Conservation (phyloP, 2,888 invertebrate genomes). For the Timandra comae region DNA sequence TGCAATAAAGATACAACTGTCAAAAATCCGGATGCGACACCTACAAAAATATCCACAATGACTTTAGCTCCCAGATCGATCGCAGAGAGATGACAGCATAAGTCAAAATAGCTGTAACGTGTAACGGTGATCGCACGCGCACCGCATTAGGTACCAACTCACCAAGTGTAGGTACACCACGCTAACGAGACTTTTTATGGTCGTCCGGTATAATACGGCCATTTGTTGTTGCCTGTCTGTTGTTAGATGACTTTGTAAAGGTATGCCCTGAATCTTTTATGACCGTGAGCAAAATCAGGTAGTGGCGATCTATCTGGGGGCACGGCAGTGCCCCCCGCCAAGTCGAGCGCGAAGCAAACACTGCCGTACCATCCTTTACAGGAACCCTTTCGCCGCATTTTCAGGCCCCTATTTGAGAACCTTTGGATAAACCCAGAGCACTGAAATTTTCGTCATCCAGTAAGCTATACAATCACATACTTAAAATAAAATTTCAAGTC, state of each 20-base stretch:
- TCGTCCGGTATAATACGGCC: not conserved
- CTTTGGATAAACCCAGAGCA: no score
- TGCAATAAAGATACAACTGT: not conserved
- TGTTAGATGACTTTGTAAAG: not conserved
- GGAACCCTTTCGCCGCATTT: no score
- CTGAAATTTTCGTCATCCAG: no score
- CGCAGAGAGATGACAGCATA: not conserved
- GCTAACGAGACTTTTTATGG: slow-evolving; percentile 1
- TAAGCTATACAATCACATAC: no score
- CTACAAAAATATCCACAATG: not conserved
- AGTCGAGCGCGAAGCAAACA: no score
- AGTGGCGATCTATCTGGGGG: not conserved
- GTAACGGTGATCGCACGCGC: not conserved
- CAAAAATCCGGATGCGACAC: not conserved
- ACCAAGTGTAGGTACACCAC: no score
- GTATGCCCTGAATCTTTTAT: not conserved
- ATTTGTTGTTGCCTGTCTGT: no score
- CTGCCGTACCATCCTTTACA: no score
- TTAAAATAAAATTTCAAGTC: no score
- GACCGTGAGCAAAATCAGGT: not conserved
- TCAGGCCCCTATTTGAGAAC: not conserved
- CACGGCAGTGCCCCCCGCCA: no score
- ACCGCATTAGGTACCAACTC: not conserved
- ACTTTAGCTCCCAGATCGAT: not conserved
- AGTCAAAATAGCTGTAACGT: slow-evolving; percentile 1